Evolutionary conservation across 2,888 invertebrate species (phyloP), one percentile per base, ranked within the genome.

Genomic region (Coremacera marginata): DNA sequence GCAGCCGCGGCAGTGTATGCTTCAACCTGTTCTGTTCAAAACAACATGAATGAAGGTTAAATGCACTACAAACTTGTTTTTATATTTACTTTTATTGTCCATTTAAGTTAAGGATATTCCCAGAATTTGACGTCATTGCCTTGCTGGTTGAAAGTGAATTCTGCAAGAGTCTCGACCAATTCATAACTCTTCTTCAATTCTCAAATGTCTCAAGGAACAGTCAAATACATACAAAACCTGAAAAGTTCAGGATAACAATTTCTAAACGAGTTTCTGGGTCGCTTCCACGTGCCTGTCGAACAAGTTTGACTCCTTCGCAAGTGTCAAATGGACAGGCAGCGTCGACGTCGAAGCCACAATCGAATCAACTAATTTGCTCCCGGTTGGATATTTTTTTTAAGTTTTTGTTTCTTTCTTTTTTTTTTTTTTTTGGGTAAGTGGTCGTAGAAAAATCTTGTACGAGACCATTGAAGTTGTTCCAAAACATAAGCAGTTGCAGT

Each of bases 241-340:
- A 31, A 70, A 37, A 71, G 55, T 63, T 65, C 70, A 76, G 70
- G 74, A 76, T 70, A 63, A 72, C 82, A 81, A 74, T 72, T 72
- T 68, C 31, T 49, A 72, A 77, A 77, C 77, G 60, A 68, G 77
- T 77, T 77, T 73, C 71, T 63, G 55, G 76, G 76, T 71, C 71
- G 71, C 37, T 60, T 81, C 83, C 86, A 87, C 87, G 87, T 87
- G 87, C 84, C 86, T 83, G 87, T 86, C 86, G 86, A 88, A 87
- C 87, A 84, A 87, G 87, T 87, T 87, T 87, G 85, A 87, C 87
- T 88, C 87, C 87, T 87, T 87, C 87, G 85, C 87, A 87, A 80
- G 77, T 85, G 86, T 85, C 86, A 86, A 86, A 86, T 84, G 75
- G 78, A 16, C 65, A 27, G 22, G 52, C 70, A 25, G 11, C 55